phyloP scores from a whole-genome alignment of 2,797 vertebrate species.

The Scolopax rusticola region DNA sequence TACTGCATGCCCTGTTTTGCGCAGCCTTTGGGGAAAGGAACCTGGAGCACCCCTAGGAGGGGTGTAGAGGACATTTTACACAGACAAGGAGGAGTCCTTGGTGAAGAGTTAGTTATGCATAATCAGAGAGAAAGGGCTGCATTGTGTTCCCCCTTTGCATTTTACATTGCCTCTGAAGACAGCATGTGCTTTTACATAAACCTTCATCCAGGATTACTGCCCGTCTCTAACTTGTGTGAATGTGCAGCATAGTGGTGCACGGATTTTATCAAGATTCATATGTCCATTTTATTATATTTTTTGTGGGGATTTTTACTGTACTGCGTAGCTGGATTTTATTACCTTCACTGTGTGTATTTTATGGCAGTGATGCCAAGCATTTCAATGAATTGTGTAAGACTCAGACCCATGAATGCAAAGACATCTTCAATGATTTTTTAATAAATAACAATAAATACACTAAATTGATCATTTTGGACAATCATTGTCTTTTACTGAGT shows the following conservation, averaged over 20 bases:
- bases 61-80: not conserved
- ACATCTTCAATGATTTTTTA: not conserved
- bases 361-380: conserved; percentile 44
- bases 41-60: not conserved
- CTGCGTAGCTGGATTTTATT: conserved; percentile 50
- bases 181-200: not conserved
- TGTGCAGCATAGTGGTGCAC: not conserved
- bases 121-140: not conserved
- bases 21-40: not conserved
- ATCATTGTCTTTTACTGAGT: not conserved
- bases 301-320: conserved; percentile 63
- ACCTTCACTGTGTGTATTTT: conserved; percentile 49
- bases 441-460: conserved; percentile 20
- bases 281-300: conserved; percentile 60
- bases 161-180: not conserved
- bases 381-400: conserved; percentile 55
- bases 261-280: conserved; percentile 54
- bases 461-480: not conserved
- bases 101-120: not conserved
- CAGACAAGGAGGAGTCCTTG: fast-evolving
- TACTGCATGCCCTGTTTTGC: not conserved
- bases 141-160: not conserved
- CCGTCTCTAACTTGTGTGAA: not conserved
- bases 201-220: not conserved
- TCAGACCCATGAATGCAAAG: conserved; percentile 6